phyloP scores from a whole-genome alignment of 2,797 vertebrate genomes.

The Sparus aurata region DNA sequence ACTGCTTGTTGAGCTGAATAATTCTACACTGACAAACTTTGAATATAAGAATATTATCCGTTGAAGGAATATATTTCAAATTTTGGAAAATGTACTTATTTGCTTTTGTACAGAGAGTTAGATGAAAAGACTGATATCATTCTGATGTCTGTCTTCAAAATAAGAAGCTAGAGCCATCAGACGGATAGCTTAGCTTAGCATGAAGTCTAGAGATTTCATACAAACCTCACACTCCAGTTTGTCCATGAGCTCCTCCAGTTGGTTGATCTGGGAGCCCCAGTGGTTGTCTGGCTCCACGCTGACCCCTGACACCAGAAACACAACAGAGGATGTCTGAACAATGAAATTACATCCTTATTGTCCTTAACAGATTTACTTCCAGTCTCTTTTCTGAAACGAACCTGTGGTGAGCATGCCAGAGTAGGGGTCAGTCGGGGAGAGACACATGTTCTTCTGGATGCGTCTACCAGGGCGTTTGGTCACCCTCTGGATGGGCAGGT shows the following conservation, averaged over 20 bases:
- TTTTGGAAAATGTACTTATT: neutral
- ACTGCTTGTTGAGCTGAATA: neutral
- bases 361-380: neutral
- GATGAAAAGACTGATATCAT: neutral
- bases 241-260: constrained; percentile 92
- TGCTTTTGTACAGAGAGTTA: neutral
- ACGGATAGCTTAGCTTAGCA: neutral
- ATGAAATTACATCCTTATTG: neutral
- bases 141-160: neutral
- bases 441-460: constrained; percentile 88
- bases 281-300: constrained; percentile 89
- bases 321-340: constrained; percentile 1
- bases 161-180: neutral
- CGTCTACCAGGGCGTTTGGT: constrained; percentile 87
- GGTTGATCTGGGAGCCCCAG: constrained; percentile 92
- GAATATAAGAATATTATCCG: neutral
- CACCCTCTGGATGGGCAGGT: constrained; percentile 75
- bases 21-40: neutral
- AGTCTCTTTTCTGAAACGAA: constrained; percentile 51
- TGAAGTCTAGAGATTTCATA: constrained; percentile 18
- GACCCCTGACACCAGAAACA: constrained; percentile 80
- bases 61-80: neutral
- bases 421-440: constrained; percentile 90
- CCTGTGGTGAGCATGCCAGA: constrained; percentile 92
- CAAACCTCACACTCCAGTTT: constrained; percentile 93